A percentile compares a stretch with the other conserved stretches of the same genome.
These are phyloP conservation scores for Pterocles burchelli DNA, from an alignment of 2,113 vertebrate genomes.

Conservation along the genomic window DNA sequence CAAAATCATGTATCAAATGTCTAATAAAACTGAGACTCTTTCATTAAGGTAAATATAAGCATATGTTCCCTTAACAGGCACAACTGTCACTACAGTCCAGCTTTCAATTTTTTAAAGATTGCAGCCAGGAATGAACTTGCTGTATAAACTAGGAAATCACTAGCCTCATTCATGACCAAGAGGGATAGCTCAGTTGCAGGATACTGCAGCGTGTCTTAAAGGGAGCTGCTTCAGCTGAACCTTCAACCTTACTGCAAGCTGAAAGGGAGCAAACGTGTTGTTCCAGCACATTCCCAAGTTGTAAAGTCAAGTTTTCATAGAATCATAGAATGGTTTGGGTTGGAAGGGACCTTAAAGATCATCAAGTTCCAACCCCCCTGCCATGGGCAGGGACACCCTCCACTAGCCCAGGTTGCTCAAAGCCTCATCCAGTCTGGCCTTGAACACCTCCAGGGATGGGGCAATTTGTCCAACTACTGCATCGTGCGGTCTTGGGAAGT, in stretches of 20 bases:
- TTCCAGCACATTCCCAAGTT: neutral
- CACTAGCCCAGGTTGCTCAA: too few relatives aligned
- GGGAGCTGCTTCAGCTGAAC: neutral
- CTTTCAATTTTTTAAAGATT: neutral
- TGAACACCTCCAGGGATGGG: too few relatives aligned
- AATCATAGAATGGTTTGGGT: too few relatives aligned
- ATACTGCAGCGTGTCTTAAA: rapidly evolving
- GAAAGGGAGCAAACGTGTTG: neutral
- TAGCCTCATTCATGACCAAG: neutral
- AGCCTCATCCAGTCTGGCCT: too few relatives aligned
- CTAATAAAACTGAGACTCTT: neutral
- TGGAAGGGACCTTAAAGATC: too few relatives aligned
- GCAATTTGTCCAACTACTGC: neutral
- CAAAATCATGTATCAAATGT: neutral
- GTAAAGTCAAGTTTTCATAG: neutral
- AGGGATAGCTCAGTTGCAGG: neutral
- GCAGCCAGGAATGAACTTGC: neutral
- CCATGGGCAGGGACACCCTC: too few relatives aligned
- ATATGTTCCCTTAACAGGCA: neutral
- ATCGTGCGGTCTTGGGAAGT: neutral
- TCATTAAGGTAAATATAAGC: neutral
- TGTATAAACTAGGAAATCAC: neutral
- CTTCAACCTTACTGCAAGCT: neutral
- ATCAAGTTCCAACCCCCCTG: too few relatives aligned
- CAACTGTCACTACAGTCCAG: neutral